Percentiles rank a stretch among this genome's conserved stretches.
These are phyloP conservation scores for Chloebia gouldiae DNA, from an alignment of 2,113 vertebrate species.

Conservation along the genomic window DNA sequence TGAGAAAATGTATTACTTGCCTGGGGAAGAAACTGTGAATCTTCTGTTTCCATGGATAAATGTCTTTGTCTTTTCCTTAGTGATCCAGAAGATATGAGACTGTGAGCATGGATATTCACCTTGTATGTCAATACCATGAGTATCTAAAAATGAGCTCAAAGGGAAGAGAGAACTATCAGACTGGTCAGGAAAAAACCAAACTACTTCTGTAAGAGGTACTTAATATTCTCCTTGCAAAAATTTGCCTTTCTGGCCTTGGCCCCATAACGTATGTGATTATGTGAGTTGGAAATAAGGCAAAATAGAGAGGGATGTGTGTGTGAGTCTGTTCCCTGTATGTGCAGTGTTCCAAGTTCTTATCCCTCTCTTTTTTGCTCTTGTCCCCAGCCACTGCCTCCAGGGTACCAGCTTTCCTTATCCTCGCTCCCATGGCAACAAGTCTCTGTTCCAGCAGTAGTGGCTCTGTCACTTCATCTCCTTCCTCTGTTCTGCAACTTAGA, in stretches of 20 bases:
- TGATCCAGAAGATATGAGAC: background rate
- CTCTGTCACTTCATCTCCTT: background rate
- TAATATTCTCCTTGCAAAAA: background rate
- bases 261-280: background rate
- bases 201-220: background rate
- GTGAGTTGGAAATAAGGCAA: background rate
- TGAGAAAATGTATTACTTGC: background rate
- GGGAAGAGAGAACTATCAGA: background rate
- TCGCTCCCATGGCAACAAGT: constrained; percentile 53
- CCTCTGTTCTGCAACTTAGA: background rate
- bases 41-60: background rate
- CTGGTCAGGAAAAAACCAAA: background rate
- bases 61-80: background rate
- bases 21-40: background rate
- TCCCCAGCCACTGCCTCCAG: background rate
- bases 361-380: background rate
- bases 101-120: background rate
- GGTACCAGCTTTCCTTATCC: constrained; percentile 1
- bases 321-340: background rate
- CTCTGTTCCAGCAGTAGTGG: background rate
- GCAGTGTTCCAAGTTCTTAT: background rate
- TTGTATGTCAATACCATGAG: background rate
- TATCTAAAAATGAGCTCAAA: background rate
- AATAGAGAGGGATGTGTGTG: background rate
- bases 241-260: background rate